A percentile compares a stretch with the other conserved stretches of the same genome.
Evolutionary conservation across 2,797 vertebrate genomes (phyloP).

Genomic region (Gallinago nigripennis): DNA sequence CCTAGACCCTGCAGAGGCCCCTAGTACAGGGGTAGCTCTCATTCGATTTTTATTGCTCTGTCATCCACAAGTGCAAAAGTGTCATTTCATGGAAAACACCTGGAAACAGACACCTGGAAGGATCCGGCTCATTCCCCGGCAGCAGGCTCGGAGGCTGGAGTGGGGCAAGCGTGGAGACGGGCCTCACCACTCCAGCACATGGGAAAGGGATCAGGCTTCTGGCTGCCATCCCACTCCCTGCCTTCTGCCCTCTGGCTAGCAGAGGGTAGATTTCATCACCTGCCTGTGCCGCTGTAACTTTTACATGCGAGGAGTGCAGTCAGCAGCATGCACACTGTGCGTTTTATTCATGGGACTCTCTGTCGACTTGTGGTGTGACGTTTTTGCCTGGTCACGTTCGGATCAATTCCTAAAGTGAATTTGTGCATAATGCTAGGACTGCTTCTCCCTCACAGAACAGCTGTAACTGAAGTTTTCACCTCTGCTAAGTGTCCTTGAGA

Average conservation of each 20-base stretch:
- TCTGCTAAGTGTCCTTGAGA: neutral
- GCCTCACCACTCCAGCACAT: fast-evolving
- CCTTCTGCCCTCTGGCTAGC: neutral
- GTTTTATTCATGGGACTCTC: neutral
- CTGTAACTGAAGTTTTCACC: neutral
- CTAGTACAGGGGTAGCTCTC: neutral
- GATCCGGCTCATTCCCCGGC: neutral
- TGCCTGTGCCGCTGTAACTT: neutral
- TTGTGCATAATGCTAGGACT: neutral
- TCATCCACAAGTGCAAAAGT: neutral
- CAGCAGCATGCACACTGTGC: neutral
- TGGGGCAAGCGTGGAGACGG: fast-evolving
- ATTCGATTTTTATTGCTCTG: neutral
- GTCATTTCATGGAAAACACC: neutral
- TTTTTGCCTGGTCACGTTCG: neutral
- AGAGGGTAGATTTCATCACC: neutral
- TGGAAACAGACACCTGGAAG: neutral
- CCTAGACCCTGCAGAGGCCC: neutral
- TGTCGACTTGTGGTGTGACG: neutral
- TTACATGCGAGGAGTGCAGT: fast-evolving
- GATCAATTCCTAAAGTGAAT: neutral
- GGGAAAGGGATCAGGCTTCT: neutral
- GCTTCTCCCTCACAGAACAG: neutral
- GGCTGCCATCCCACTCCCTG: neutral
- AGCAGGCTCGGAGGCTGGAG: neutral